Evolutionary conservation across 2,113 vertebrate genomes (phyloP), one percentile per base, ranked within the genome.

Genomic region (Caloenas nicobarica): DNA sequence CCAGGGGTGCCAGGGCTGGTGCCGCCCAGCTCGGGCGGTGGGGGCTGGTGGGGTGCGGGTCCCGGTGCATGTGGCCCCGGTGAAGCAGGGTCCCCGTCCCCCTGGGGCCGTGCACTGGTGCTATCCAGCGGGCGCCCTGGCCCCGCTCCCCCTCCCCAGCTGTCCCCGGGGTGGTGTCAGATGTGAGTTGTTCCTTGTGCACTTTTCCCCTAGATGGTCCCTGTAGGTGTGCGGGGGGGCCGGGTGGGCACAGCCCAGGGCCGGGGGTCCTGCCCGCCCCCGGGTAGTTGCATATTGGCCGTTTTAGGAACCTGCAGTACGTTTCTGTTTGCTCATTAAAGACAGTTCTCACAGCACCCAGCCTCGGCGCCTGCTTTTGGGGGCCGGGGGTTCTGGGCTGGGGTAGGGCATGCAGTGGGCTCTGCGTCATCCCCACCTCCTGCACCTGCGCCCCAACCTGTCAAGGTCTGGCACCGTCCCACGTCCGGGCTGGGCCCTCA

Each of bases 291-390:
- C 65, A 12, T 64, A 16, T 26, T 33, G 76, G 71, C 92, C 40
- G 9, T 29, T 66, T 62, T 91, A 91, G 92, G 80, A 70, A 46
- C 89, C 77, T 24, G 80, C 85, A 25, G 89, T 89, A 31, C 66
- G 72, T 90, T 46, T 65, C 86, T 92, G 90, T 95, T 92, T 89
- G 82, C 93, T 92, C 90, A 92, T 92, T 95, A 95, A 95, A 95
- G 90, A 68, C 91, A 25, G 54, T 95, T 85, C 83, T 88, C 90
- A 90, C 93, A 78, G 86, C 80, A 14, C 42, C 54, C 3, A 4
- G 70, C 29, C 60, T 87, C 48, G 2, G 8, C 2, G 4, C 34
- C 82, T 86, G 12, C 19, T 46, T 5, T n/a, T 21, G 14, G 14
- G 48, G 24, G 7, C 8, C 16, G 33, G 31, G 19, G 28, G 23